Percentiles rank a stretch among this genome's conserved stretches.
Evolutionary conservation across 2,888 invertebrate species (phyloP).

Genomic region (Chrysotoxum bicinctum): DNA sequence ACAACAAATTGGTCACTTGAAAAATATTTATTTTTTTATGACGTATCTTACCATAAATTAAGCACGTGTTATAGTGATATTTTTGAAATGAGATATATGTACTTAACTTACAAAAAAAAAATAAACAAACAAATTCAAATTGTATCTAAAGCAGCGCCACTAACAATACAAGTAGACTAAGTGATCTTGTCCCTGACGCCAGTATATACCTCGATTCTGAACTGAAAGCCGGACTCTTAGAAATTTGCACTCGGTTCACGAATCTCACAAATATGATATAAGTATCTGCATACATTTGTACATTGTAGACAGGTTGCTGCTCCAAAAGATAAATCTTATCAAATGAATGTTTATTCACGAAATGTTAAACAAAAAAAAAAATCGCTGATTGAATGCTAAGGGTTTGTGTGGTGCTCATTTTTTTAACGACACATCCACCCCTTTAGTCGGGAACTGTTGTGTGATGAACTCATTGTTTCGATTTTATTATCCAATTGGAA

Average conservation of each 20-base stretch:
- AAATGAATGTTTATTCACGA: conserved; percentile 55
- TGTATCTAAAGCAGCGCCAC: conserved; percentile 4
- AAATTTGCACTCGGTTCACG: conserved; percentile 34
- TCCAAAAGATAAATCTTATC: conserved; percentile 65
- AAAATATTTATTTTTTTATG: background rate
- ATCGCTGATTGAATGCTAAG: conserved; percentile 5
- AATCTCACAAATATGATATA: conserved; percentile 1
- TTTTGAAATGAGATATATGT: background rate
- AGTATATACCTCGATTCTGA: background rate
- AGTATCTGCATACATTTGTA: background rate
- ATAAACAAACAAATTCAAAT: background rate
- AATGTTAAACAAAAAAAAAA: conserved; percentile 25
- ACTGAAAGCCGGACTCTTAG: background rate
- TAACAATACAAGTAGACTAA: background rate
- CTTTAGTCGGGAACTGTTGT: background rate
- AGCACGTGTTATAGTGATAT: conserved; percentile 16
- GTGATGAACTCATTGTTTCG: conserved; percentile 1
- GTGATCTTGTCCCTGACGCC: conserved; percentile 14
- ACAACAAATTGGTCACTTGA: conserved; percentile 11
- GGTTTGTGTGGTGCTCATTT: conserved; percentile 9
- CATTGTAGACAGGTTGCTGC: conserved; percentile 24
- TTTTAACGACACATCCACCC: conserved; percentile 12
- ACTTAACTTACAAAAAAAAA: background rate
- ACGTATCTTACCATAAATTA: background rate
- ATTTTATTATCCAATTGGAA: conserved; percentile 34